Evolutionary conservation across 2,113 vertebrate genomes (phyloP), one percentile per base, ranked within the genome.

Genomic region (Podarcis raffonei): DNA sequence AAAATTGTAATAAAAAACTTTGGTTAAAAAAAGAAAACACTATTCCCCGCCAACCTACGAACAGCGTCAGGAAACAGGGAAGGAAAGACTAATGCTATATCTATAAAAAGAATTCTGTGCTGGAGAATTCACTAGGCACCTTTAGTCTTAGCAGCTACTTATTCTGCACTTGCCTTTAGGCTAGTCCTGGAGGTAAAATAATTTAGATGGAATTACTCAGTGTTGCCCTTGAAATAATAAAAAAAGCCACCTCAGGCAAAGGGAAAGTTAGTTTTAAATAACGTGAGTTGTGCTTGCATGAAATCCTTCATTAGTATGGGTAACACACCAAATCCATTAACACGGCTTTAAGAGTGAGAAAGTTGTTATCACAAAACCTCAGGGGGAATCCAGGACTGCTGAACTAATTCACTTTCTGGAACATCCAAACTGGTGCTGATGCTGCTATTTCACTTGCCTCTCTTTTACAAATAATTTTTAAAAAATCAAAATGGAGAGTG

Each of bases 281-380:
- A 74, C 27, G 72, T 39, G 23, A 12, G 42, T 53, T 53, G 59
- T 27, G 2, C 82, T 84, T 57, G 35, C 27, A 57, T 72, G 32
- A 86, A 92, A 83, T 86, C 37, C 79, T 88, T 82, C 72, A 84
- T 72, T 86, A 81, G 11, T 30, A 80, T 84, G 59, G 86, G 82
- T 22, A 84, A 86, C 12, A 48, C 39, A 59, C 27, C 81, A 25
- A 2, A 23, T 53, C 57, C 6, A 0, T 86, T 84, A 75, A 75
- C 0, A 0, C 32, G 9, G 27, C 81, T 57, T 0, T 0, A 83
- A 89, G 12, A 84, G 13, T 76, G 27, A 42, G 65, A 23, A 75
- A 59, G 89, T 79, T 78, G 77, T 75, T 90, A 23, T 68, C 42
- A 84, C 2, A 72, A 90, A 89, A 77, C 7, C 72, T 57, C 39